Conservation (phyloP, 2,888 invertebrate genomes). For the Rhimphoctona megacephalus region DNA sequence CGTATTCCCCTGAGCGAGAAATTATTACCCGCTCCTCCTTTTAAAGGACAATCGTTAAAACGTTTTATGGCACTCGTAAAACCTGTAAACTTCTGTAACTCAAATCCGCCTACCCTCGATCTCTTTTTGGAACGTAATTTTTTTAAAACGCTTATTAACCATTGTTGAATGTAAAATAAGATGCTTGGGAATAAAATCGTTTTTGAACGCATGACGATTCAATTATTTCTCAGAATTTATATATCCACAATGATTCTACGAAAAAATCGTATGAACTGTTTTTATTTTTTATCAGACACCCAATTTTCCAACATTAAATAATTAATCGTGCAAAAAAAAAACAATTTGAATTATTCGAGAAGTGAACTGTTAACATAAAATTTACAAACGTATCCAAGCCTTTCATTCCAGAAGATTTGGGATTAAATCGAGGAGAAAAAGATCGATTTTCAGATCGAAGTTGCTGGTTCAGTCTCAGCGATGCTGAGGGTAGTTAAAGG, state of each 20-base stretch:
- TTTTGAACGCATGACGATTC: not conserved
- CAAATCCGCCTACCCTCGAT: not conserved
- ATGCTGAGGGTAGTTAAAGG: not conserved
- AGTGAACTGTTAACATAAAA: too few relatives aligned
- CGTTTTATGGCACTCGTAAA: slow-evolving; percentile 60
- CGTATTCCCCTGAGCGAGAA: slow-evolving; percentile 13
- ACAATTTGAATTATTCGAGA: not conserved
- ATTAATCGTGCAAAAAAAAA: not conserved
- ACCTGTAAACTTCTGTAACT: slow-evolving; percentile 44
- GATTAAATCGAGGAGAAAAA: not conserved
- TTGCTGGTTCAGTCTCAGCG: not conserved
- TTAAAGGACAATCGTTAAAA: slow-evolving; percentile 50
- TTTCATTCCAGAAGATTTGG: not conserved
- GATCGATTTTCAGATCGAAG: not conserved
- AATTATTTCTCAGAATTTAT: not conserved
- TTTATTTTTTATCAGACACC: not conserved
- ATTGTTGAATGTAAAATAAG: not conserved
- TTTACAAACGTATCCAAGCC: too few relatives aligned
- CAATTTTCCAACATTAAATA: not conserved
- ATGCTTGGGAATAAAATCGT: not conserved
- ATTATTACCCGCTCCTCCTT: slow-evolving; percentile 4
- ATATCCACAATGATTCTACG: not conserved
- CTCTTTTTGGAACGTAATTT: not conserved
- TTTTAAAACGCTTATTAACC: not conserved
- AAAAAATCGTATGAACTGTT: not conserved